Evolutionary conservation across 2,797 vertebrate species (phyloP).

Genomic region (Borostomias antarcticus): DNA sequence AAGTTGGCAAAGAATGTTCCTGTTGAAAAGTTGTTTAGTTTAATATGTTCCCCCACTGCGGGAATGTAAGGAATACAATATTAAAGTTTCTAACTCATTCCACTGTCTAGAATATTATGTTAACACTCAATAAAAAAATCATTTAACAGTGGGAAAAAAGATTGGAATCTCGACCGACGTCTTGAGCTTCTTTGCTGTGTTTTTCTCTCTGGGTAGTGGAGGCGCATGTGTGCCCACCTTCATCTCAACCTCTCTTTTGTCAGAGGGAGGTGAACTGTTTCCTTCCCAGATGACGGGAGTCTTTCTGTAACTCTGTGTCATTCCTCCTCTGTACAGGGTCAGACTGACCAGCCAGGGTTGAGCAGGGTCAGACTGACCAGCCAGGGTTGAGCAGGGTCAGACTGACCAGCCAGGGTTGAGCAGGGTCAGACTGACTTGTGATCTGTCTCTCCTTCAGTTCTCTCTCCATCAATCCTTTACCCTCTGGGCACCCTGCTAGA

Average conservation of each 20-base stretch:
- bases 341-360: slow-evolving; percentile 25
- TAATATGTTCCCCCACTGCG: not conserved
- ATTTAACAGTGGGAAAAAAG: too few species aligned
- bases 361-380: slow-evolving; percentile 10
- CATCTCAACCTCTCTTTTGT: not conserved
- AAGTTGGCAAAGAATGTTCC: not conserved
- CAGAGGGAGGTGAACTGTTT: not conserved
- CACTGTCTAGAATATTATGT: too few species aligned
- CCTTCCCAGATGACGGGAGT: not conserved
- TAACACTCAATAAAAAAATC: too few species aligned
- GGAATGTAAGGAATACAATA: not conserved
- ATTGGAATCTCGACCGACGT: too few species aligned
- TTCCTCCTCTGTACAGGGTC: slow-evolving; percentile 10
- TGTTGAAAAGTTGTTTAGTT: not conserved
- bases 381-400: slow-evolving; percentile 40
- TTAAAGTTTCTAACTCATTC: not conserved
- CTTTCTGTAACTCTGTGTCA: slow-evolving; percentile 7
- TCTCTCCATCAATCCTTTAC: slow-evolving; percentile 43
- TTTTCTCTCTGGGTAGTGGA: not conserved
- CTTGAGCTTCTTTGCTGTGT: not conserved
- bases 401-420: too few species aligned
- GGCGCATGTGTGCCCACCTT: not conserved
- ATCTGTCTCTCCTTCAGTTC: slow-evolving; percentile 31
- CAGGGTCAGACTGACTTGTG: slow-evolving; percentile 27
- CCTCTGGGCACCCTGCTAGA: slow-evolving; percentile 38